Conservation (phyloP, 92 coral and sea anemone species). For the Micromussa lordhowensis region DNA sequence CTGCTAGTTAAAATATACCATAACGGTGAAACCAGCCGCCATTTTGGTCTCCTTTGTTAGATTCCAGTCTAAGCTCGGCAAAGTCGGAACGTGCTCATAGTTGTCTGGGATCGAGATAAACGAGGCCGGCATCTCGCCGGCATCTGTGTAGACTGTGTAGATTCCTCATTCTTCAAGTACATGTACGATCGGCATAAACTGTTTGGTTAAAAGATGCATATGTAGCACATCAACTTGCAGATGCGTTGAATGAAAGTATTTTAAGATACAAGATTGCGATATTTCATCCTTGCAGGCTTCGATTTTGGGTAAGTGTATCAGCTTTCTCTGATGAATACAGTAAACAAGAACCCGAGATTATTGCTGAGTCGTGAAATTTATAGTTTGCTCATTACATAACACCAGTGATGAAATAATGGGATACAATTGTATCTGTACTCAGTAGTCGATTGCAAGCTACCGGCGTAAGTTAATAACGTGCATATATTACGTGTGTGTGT, state of each 20-base stretch:
- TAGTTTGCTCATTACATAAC: neutral
- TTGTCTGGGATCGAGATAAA: neutral
- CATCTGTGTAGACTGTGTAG: neutral
- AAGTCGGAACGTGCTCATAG: neutral
- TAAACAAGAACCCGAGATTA: too few relatives aligned
- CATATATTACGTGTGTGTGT: too few relatives aligned
- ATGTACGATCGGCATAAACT: neutral
- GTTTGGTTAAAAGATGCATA: too few relatives aligned
- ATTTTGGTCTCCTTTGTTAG: neutral
- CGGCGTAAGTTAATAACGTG: too few relatives aligned
- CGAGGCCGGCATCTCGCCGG: too few relatives aligned
- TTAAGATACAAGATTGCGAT: neutral
- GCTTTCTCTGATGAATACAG: too few relatives aligned
- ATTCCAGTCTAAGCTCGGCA: neutral
- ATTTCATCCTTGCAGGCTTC: neutral
- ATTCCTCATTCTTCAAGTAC: neutral
- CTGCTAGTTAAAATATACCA: neutral
- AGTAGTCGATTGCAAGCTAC: too few relatives aligned
- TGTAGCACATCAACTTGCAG: neutral
- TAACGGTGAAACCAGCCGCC: neutral
- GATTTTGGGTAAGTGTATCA: neutral
- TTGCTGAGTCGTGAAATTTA: too few relatives aligned
- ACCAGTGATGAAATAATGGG: too few relatives aligned
- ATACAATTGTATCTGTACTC: too few relatives aligned
- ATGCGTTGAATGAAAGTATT: neutral